A percentile compares a stretch with the other conserved stretches of the same genome.
Conservation (phyloP, 2,797 vertebrate species). For the Poeciliopsis presidionis region DNA sequence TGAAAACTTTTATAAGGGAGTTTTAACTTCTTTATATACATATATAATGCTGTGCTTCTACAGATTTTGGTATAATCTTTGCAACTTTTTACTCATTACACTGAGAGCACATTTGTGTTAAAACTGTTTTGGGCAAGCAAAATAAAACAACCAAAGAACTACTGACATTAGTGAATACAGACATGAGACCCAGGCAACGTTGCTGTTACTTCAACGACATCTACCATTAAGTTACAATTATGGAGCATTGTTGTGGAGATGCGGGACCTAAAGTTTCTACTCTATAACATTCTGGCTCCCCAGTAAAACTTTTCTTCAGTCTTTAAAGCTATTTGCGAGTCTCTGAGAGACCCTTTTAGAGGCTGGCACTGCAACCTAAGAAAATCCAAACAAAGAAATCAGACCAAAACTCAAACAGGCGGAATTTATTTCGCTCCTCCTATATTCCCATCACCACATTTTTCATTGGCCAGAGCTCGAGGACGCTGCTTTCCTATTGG, state of each 20-base stretch:
- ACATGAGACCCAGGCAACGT: not conserved
- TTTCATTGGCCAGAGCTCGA: constrained; percentile 47
- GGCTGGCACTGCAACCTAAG: constrained; percentile 15
- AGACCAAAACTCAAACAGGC: constrained; percentile 41
- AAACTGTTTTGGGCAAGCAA: not conserved
- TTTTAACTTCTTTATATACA: not conserved
- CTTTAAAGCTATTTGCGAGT: not conserved
- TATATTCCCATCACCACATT: rapidly evolving
- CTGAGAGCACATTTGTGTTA: not conserved
- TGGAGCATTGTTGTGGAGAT: not conserved
- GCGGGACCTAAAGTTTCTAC: not conserved
- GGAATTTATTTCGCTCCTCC: constrained; percentile 29
- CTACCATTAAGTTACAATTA: not conserved
- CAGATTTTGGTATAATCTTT: not conserved
- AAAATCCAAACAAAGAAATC: constrained; percentile 75
- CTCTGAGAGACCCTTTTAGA: constrained; percentile 12
- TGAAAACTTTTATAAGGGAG: not conserved
- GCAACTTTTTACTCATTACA: not conserved
- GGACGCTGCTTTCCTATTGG: constrained; percentile 50
- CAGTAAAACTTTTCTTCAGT: not conserved
- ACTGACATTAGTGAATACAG: not conserved
- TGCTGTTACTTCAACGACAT: not conserved
- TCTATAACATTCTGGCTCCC: not conserved
- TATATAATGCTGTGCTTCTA: not conserved
- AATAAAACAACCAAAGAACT: not conserved